Percentiles rank a stretch among this genome's conserved stretches.
Conservation (phyloP, 1,140 invertebrate species). For the Calephelis nemesis region DNA sequence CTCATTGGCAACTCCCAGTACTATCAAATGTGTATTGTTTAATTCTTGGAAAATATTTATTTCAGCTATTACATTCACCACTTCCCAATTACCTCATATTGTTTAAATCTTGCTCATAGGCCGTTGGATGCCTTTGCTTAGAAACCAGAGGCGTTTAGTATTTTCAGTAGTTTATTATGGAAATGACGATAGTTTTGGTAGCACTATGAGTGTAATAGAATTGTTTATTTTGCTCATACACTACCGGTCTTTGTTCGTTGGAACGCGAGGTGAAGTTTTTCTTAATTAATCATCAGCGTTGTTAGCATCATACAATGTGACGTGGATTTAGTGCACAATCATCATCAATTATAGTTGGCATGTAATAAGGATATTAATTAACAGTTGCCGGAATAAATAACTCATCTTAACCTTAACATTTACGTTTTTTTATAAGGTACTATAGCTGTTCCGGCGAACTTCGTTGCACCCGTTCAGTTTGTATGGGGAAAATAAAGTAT, state of each 20-base stretch:
- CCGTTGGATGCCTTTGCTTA: background rate
- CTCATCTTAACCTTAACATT: background rate
- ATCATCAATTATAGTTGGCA: slow-evolving; percentile 22
- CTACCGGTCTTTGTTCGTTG: slow-evolving; percentile 25
- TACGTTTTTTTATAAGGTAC: background rate
- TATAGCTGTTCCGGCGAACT: no score
- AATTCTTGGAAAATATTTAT: background rate
- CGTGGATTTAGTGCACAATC: slow-evolving; percentile 10
- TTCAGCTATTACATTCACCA: background rate
- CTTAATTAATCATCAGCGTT: slow-evolving; percentile 21
- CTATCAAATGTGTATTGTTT: background rate
- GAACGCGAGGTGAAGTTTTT: slow-evolving; percentile 15
- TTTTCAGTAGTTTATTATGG: slow-evolving; percentile 30
- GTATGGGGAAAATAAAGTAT: no score
- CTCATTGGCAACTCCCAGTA: no score
- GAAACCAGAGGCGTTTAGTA: background rate
- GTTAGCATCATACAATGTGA: slow-evolving; percentile 18
- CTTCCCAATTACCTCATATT: background rate
- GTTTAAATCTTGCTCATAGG: slow-evolving; percentile 1
- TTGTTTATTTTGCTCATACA: slow-evolving; percentile 32
- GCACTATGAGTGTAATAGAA: slow-evolving; percentile 32
- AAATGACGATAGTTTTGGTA: slow-evolving; percentile 29
- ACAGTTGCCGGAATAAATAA: background rate
- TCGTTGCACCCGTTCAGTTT: no score
- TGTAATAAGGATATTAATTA: slow-evolving; percentile 4